Evolutionary conservation across 2,113 vertebrate genomes (phyloP), one percentile per base, ranked within the genome.

Genomic region (Collichthys lucidus): DNA sequence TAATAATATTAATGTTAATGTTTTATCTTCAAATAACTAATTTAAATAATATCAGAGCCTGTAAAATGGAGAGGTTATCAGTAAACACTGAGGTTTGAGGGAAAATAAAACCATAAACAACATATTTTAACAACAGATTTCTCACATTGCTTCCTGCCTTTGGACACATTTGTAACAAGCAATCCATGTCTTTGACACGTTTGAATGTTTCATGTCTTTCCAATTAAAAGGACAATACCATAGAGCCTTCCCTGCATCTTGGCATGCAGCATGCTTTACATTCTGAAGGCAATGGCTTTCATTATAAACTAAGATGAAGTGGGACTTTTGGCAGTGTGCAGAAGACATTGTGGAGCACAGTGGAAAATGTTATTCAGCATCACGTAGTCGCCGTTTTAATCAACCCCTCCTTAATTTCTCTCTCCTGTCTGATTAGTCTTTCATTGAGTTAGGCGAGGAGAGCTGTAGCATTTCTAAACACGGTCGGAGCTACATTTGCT

Each of bases 291-390:
- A 16, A 6, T 31, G 61, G 15, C 79, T 24, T 55, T 71, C 14
- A 44, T 75, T 84, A 53, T 70, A 59, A 46, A 80, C 83, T 65
- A 46, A 74, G 65, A 57, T 79, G 59, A 56, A 52, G 56, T 15
- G 3, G 5, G 19, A 12, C 29, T 26, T 49, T 55, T 61, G 86
- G 66, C 77, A 70, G 78, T 17, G 11, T 35, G 31, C 67, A 46
- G 49, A 66, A 49, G n/a, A 17, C 29, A 15, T n/a, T 24, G 42
- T 57, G 53, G 31, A 71, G 35, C 35, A 17, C 53, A 31, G 59
- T 20, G 29, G 29, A 53, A 57, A 59, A 9, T 65, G n/a, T 61
- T 55, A 49, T 71, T 80, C 52, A 12, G 52, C 46, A 2, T 19
- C 44, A 24, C 24, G 31, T 22, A 26, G 46, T 22, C 3, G 8